Percentiles rank a stretch among this genome's conserved stretches.
Conservation (phyloP, 2,113 vertebrate species). For the Mandrillus leucophaeus region DNA sequence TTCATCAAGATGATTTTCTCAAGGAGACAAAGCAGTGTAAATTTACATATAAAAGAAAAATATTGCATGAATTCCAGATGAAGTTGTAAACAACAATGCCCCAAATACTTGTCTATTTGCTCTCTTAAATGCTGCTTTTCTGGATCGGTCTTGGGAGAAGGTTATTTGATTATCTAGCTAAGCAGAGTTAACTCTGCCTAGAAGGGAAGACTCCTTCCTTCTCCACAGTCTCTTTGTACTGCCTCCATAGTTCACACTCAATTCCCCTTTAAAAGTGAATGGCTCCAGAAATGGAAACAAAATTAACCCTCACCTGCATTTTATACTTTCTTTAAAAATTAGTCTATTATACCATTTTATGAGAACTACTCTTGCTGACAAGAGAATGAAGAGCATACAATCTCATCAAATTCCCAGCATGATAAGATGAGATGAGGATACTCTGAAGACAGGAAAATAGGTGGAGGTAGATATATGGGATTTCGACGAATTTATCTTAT, state of each 20-base stretch:
- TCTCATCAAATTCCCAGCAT: neutral
- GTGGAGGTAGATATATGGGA: neutral
- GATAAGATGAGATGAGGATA: neutral
- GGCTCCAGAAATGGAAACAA: neutral
- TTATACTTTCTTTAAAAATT: neutral
- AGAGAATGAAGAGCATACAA: neutral
- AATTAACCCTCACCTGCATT: neutral
- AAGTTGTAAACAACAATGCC: neutral
- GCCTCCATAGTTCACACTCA: neutral
- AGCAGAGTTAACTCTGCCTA: neutral
- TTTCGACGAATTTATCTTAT: neutral
- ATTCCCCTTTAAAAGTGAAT: neutral
- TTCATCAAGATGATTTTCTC: conserved; percentile 24
- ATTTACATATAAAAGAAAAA: conserved; percentile 3
- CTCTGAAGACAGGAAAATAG: neutral
- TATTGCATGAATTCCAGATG: neutral
- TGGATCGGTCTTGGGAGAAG: neutral
- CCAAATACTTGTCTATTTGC: neutral
- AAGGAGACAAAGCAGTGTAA: neutral
- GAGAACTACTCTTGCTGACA: neutral
- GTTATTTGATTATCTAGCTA: neutral
- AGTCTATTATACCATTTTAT: neutral
- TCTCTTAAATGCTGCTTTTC: neutral
- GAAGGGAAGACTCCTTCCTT: neutral
- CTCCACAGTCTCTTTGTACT: neutral